Percentiles rank a stretch among this genome's conserved stretches.
Conservation (phyloP, 1,140 invertebrate species). For the Sitodiplosis mosellana region DNA sequence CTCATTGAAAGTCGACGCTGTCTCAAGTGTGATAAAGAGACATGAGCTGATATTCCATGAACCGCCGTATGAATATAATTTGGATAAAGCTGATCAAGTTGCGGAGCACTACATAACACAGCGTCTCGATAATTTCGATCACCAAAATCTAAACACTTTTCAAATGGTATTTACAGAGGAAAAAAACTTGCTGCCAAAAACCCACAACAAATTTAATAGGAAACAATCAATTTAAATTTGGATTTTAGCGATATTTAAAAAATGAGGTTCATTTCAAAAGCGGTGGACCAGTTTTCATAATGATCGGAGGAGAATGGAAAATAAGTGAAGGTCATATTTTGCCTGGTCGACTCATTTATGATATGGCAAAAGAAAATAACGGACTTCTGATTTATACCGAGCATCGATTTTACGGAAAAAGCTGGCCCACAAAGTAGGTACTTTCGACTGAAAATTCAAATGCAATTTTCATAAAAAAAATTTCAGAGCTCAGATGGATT, state of each 20-base stretch:
- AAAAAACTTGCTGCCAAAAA: no score
- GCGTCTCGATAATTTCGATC: conserved; percentile 49
- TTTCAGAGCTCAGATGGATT: no score
- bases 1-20: no score
- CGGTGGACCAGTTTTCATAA: conserved; percentile 44
- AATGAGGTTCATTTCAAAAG: conserved; percentile 30
- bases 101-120: not conserved
- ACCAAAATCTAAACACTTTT: conserved; percentile 39
- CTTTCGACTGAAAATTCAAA: not conserved
- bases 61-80: no score
- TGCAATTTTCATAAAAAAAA: no score
- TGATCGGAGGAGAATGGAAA: conserved; percentile 47
- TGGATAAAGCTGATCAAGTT: no score
- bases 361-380: conserved; percentile 31
- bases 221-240: not conserved
- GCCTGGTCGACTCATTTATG: conserved; percentile 25
- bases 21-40: no score
- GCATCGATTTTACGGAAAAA: conserved; percentile 57
- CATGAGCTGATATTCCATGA: no score
- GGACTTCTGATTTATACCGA: conserved; percentile 41
- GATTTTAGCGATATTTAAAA: conserved; percentile 32
- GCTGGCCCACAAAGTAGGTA: conserved; percentile 39
- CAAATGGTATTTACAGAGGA: conserved; percentile 6
- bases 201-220: no score
- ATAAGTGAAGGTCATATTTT: conserved; percentile 27